Conservation (phyloP, 2,113 vertebrate genomes). For the Taurulus bubalis region DNA sequence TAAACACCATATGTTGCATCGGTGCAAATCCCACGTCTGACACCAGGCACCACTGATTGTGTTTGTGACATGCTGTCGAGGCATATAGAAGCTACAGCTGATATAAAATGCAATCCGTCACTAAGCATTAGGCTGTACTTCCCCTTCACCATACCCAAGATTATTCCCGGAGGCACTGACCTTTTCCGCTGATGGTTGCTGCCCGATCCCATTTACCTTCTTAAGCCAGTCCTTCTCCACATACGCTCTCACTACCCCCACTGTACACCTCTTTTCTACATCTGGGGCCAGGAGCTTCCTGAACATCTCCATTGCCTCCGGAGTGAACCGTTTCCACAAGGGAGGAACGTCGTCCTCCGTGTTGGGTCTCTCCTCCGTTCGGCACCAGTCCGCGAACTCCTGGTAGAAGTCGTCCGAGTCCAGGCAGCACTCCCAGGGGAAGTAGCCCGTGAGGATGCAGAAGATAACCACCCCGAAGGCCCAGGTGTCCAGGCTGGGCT, state of each 20-base stretch:
- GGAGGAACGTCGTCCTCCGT: constrained; percentile 82
- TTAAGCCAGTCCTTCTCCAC: constrained; percentile 83
- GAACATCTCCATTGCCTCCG: constrained; percentile 87
- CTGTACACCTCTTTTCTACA: constrained; percentile 78
- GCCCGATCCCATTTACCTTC: neutral
- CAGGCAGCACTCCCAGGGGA: constrained; percentile 92
- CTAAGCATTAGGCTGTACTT: constrained; percentile 5
- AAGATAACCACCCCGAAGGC: constrained; percentile 93
- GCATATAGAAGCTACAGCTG: neutral
- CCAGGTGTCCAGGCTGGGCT: constrained; percentile 92
- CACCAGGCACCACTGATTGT: neutral
- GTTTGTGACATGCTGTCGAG: neutral
- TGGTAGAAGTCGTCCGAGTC: constrained; percentile 89
- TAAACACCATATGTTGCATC: neutral
- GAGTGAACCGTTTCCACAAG: constrained; percentile 88
- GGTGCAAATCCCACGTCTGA: constrained; percentile 8
- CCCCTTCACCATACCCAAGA: neutral
- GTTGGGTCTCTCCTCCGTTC: constrained; percentile 63
- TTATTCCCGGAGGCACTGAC: constrained; percentile 29
- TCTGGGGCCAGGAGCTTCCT: constrained; percentile 86
- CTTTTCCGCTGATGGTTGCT: constrained; percentile 29
- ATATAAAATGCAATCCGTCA: neutral
- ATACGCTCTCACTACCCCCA: constrained; percentile 79
- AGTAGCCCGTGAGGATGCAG: constrained; percentile 94
- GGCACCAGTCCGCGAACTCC: constrained; percentile 89